Base-by-base conservation (phyloP, 2,113 vertebrate species). In the Myxocyprinus asiaticus region DNA sequence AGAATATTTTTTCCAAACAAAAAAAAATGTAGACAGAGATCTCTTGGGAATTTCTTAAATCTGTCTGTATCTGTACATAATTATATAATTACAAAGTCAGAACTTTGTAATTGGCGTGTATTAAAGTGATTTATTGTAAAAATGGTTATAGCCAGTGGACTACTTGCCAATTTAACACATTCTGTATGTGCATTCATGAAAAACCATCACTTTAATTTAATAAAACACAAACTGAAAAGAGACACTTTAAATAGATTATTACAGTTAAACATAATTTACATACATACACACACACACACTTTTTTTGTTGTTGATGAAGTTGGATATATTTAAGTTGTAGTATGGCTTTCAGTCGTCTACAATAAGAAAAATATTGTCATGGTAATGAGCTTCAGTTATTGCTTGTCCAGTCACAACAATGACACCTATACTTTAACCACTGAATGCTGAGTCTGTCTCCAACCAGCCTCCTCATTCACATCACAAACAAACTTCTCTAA, bases 391-490 rank as follows among this genome's bases (percentile, higher is more conserved):
- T 71, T 77, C 71, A 72, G 65, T 12, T 55, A 56, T 62, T 55
- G 22, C 12, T 62, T 72, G 73, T 72, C 45, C 72, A 77, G 42
- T 22, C 11, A 74, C 63, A 67, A 33, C 17, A 56, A 33, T 33
- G 75, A 43, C 22, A 50, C 33, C 42, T 79, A 12, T 69, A 58
- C 14, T 69, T 70, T 44, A 22, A 56, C 55, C 22, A 17, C 56
- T 80, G 58, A 67, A 51, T 47, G 59, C 53, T 77, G 72, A 62
- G 42, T 45, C 51, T 76, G 33, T 65, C 4, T 63, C 64, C 63
- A 55, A 9, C 3, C 67, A 9, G 10, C 5, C 17, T 50, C 15
- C 43, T 62, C 42, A 79, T 17, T 68, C 55, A 15, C 33, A 3
- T 44, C 22, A 3, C 10, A 12, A 62, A 17, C 45, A 62, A n/a